Evolutionary conservation across 2,888 invertebrate species (phyloP).

Genomic region (Notodonta ziczac): DNA sequence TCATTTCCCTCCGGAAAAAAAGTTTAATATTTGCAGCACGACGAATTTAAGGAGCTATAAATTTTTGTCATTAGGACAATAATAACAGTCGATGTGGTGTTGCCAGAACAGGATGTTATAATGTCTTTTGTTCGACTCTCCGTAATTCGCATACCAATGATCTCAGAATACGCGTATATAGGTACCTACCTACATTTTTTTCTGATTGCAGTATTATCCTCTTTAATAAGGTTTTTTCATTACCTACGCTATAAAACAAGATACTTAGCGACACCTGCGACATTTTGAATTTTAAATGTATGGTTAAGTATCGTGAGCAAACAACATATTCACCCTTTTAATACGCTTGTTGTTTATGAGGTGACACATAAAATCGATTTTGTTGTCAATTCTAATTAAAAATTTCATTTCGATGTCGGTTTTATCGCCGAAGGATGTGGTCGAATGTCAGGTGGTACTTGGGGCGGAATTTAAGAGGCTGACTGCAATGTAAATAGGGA

Average conservation of each 20-base stretch:
- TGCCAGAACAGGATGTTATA: slow-evolving; percentile 81
- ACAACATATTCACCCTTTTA: slow-evolving; percentile 45
- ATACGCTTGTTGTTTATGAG: slow-evolving; percentile 32
- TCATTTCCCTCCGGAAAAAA: slow-evolving; percentile 56
- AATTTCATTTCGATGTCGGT: slow-evolving; percentile 21
- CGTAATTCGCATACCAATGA: slow-evolving; percentile 80
- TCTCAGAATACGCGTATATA: slow-evolving; percentile 45
- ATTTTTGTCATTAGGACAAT: slow-evolving; percentile 83
- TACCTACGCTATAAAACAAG: slow-evolving; percentile 50
- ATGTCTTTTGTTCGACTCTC: slow-evolving; percentile 79
- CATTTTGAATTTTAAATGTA: slow-evolving; percentile 50
- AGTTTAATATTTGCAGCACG: slow-evolving; percentile 79
- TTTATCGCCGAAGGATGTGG: slow-evolving; percentile 7
- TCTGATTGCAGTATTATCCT: slow-evolving; percentile 53
- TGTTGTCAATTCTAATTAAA: slow-evolving; percentile 31
- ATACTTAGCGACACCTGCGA: slow-evolving; percentile 55
- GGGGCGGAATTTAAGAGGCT: slow-evolving; percentile 4
- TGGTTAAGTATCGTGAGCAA: slow-evolving; percentile 47
- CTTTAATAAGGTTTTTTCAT: slow-evolving; percentile 59
- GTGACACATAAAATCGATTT: slow-evolving; percentile 34
- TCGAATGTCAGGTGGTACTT: background rate
- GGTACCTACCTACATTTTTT: slow-evolving; percentile 55
- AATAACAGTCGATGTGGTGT: slow-evolving; percentile 75
- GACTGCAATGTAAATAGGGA: background rate
- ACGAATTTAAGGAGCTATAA: slow-evolving; percentile 80